Evolutionary conservation across 2,888 invertebrate species (phyloP).

Genomic region (Temnothorax rugatulus): DNA sequence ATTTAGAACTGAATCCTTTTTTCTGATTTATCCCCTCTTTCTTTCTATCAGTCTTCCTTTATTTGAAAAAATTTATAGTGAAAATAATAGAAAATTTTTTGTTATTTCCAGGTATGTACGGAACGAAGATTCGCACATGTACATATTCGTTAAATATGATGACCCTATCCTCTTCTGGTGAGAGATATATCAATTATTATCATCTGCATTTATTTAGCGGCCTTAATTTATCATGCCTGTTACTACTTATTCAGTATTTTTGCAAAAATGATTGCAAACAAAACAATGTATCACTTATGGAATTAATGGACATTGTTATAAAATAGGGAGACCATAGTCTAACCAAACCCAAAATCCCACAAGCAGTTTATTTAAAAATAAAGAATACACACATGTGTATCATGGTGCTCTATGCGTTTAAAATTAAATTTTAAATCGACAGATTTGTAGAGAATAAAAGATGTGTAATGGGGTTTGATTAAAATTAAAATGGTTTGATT

Average conservation of each 20-base stretch:
- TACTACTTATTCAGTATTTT: background rate
- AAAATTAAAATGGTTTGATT: background rate
- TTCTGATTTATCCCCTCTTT: background rate
- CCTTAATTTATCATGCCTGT: background rate
- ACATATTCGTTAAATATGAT: background rate
- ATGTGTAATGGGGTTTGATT: background rate
- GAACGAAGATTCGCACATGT: background rate
- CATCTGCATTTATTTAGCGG: background rate
- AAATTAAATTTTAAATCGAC: background rate
- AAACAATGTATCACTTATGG: background rate
- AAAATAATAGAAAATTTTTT: background rate
- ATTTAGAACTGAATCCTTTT: background rate
- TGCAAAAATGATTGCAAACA: background rate
- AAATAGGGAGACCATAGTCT: background rate
- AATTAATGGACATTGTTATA: background rate
- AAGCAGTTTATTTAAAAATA: background rate
- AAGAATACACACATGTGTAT: background rate
- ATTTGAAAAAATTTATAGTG: background rate
- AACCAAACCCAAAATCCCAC: background rate
- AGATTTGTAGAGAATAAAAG: background rate
- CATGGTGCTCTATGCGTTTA: background rate
- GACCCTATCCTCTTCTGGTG: slow-evolving; percentile 21
- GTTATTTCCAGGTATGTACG: slow-evolving; percentile 36
- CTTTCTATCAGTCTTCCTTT: background rate
- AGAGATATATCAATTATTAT: slow-evolving; percentile 26